Evolutionary conservation across 1,140 invertebrate genomes (phyloP).

Genomic region (Danaus melanippus): DNA sequence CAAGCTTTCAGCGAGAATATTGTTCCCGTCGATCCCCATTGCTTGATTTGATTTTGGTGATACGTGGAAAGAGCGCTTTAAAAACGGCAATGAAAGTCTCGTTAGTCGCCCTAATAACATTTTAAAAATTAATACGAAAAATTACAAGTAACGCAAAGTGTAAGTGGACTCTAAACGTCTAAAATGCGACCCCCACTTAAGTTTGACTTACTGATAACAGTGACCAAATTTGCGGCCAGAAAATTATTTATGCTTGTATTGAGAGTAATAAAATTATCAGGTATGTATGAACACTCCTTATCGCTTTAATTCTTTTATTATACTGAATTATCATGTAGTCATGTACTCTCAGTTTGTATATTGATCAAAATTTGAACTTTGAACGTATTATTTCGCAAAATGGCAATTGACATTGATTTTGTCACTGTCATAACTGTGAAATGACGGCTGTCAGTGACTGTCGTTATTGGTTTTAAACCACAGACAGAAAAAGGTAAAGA

Average conservation of each 20-base stretch:
- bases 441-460: too few relatives aligned
- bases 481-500: too few relatives aligned
- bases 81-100: constrained; percentile 19
- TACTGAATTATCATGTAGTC: too few relatives aligned
- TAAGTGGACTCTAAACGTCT: constrained; percentile 1
- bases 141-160: constrained; percentile 1
- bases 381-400: too few relatives aligned
- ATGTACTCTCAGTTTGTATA: too few relatives aligned
- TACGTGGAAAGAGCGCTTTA: constrained; percentile 45
- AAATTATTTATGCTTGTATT: constrained; percentile 15
- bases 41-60: constrained; percentile 45
- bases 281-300: constrained; percentile 5
- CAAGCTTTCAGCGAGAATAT: constrained; percentile 82
- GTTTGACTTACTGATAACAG: constrained; percentile 14
- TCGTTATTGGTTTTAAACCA: too few relatives aligned
- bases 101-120: constrained; percentile 48
- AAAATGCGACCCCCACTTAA: constrained; percentile 7
- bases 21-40: constrained; percentile 78
- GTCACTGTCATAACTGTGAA: too few relatives aligned
- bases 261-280: constrained; percentile 16
- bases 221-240: constrained; percentile 13
- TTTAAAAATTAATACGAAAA: constrained; percentile 17
- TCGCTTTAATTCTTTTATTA: too few relatives aligned
- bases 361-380: too few relatives aligned
- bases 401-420: too few relatives aligned